Evolutionary conservation across 1,140 invertebrate genomes (phyloP).

Genomic region (Halesus radiatus): DNA sequence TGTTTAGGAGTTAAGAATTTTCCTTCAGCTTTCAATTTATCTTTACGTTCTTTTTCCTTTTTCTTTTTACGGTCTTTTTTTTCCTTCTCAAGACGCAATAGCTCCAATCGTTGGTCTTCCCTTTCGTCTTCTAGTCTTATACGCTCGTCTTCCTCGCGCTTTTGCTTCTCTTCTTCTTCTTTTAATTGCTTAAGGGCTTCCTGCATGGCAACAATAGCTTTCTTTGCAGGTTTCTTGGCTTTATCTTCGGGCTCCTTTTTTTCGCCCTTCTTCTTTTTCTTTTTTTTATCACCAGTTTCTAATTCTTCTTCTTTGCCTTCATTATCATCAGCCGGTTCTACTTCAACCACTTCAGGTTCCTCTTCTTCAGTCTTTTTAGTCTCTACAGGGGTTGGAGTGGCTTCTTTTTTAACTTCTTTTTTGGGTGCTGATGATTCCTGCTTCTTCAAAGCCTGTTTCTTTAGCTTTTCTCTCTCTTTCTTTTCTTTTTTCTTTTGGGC

Average conservation of each 20-base stretch:
- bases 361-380: slow-evolving; percentile 59
- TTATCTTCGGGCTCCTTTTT: slow-evolving; percentile 67
- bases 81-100: slow-evolving; percentile 86
- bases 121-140: slow-evolving; percentile 81
- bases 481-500: slow-evolving; percentile 91
- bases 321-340: slow-evolving; percentile 63
- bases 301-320: slow-evolving; percentile 60
- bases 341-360: slow-evolving; percentile 58
- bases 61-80: slow-evolving; percentile 92
- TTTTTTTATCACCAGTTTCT: slow-evolving; percentile 68
- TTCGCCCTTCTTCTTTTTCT: slow-evolving; percentile 71
- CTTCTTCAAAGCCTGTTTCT: slow-evolving; percentile 78
- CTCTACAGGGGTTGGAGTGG: slow-evolving; percentile 57
- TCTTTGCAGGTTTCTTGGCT: slow-evolving; percentile 80
- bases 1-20: slow-evolving; percentile 94
- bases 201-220: slow-evolving; percentile 89
- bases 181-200: slow-evolving; percentile 89
- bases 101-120: slow-evolving; percentile 80
- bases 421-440: slow-evolving; percentile 61
- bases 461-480: slow-evolving; percentile 86
- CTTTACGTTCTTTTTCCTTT: slow-evolving; percentile 95
- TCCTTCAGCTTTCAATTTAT: slow-evolving; percentile 94
- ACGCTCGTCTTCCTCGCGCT: slow-evolving; percentile 86
- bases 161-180: slow-evolving; percentile 88
- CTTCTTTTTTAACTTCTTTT: slow-evolving; percentile 42